A percentile compares a stretch with the other conserved stretches of the same genome.
phyloP scores from a whole-genome alignment of 92 coral and sea anemone genomes.

The Palythoa heliodiscus region DNA sequence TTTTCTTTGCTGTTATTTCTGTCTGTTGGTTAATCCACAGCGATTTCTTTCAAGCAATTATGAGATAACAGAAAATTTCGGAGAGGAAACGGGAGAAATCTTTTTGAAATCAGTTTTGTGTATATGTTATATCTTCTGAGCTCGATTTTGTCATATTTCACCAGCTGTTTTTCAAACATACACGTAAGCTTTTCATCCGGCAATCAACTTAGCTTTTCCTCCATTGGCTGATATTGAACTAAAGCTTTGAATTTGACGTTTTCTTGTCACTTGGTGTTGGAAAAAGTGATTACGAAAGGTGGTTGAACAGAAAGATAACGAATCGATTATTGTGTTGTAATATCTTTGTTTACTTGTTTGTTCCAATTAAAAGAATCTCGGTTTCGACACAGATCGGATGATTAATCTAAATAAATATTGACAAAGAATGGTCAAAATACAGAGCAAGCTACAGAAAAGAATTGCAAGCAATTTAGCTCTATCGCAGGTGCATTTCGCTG shows the following conservation, averaged over 20 bases:
- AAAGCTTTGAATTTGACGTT: not conserved
- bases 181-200: not conserved
- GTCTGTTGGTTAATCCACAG: too few species aligned
- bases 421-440: not conserved
- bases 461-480: not conserved
- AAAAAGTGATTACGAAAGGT: not conserved
- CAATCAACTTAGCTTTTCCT: not conserved
- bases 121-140: not conserved
- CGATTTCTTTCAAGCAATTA: too few species aligned
- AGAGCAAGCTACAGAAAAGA: not conserved
- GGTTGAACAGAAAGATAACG: not conserved
- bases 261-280: constrained; percentile 5
- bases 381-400: not conserved
- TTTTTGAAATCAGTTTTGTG: not conserved
- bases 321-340: not conserved
- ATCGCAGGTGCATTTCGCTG: too few species aligned
- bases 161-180: constrained; percentile 28
- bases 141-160: not conserved
- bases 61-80: not conserved
- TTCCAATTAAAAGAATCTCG: not conserved
- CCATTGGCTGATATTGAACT: constrained; percentile 19
- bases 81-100: not conserved
- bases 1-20: too few species aligned
- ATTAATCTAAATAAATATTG: constrained; percentile 1
- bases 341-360: not conserved